phyloP scores from a whole-genome alignment of 2,888 invertebrate genomes.

The Drosophila putrida region DNA sequence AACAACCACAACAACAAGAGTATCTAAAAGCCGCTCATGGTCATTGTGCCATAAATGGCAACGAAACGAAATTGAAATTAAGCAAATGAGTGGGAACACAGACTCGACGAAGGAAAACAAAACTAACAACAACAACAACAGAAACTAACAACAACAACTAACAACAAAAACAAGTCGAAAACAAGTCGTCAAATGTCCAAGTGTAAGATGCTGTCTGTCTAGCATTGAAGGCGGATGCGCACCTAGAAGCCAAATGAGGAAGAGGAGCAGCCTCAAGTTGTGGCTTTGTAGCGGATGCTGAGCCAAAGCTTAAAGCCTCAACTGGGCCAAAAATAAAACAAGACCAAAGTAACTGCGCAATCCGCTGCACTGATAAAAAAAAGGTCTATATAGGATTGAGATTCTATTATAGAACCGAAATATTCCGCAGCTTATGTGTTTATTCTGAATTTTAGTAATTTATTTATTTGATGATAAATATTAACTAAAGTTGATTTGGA shows the following conservation, averaged over 20 bases:
- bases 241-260: slow-evolving; percentile 78
- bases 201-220: slow-evolving; percentile 57
- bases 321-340: slow-evolving; percentile 64
- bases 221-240: slow-evolving; percentile 74
- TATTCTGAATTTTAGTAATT: no score
- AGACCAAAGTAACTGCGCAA: slow-evolving; percentile 33
- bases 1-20: slow-evolving; percentile 24
- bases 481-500: no score
- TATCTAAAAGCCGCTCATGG: slow-evolving; percentile 77
- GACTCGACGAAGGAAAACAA: slow-evolving; percentile 65
- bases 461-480: no score
- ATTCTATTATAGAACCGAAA: no score
- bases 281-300: slow-evolving; percentile 66
- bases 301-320: slow-evolving; percentile 54
- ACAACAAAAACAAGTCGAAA: slow-evolving; percentile 43
- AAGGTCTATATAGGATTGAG: no score
- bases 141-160: slow-evolving; percentile 18
- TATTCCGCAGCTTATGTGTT: no score
- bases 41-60: slow-evolving; percentile 83
- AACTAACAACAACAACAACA: slow-evolving; percentile 25
- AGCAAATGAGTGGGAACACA: slow-evolving; percentile 76
- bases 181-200: slow-evolving; percentile 69
- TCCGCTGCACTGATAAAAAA: slow-evolving; percentile 4
- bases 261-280: slow-evolving; percentile 58
- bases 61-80: slow-evolving; percentile 83